phyloP scores from a whole-genome alignment of 2,888 invertebrate genomes.

The Lycophotia porphyrea region DNA sequence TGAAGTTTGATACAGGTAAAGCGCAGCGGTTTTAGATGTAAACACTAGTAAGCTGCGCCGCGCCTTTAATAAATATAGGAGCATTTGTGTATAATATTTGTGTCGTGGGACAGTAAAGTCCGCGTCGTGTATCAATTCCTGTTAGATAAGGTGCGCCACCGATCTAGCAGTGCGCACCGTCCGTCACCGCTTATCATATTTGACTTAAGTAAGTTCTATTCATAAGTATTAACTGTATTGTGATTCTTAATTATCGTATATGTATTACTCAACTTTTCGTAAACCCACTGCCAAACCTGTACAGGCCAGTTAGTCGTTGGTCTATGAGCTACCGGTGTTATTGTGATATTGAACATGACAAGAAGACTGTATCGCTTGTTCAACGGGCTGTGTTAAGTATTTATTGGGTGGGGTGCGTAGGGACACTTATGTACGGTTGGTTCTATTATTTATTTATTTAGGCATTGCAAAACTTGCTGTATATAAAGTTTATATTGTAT shows the following conservation, averaged over 20 bases:
- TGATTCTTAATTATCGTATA: slow-evolving; percentile 86
- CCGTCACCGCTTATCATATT: slow-evolving; percentile 81
- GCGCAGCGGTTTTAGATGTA: slow-evolving; percentile 40
- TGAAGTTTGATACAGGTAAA: slow-evolving; percentile 41
- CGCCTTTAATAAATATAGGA: slow-evolving; percentile 43
- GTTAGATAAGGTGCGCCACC: slow-evolving; percentile 29
- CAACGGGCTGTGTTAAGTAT: slow-evolving; percentile 77
- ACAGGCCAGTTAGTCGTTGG: slow-evolving; percentile 77
- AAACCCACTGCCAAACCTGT: slow-evolving; percentile 83
- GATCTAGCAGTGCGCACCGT: slow-evolving; percentile 75
- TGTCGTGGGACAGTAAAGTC: slow-evolving; percentile 37
- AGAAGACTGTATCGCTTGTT: slow-evolving; percentile 76
- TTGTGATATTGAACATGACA: slow-evolving; percentile 81
- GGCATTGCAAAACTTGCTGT: slow-evolving; percentile 53
- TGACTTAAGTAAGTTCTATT: slow-evolving; percentile 83
- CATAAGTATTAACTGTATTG: slow-evolving; percentile 89
- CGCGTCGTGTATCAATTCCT: slow-evolving; percentile 24
- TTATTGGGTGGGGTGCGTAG: slow-evolving; percentile 66
- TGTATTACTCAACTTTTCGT: slow-evolving; percentile 81
- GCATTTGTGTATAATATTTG: slow-evolving; percentile 46
- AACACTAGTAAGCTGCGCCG: slow-evolving; percentile 39
- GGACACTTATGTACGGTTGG: slow-evolving; percentile 64
- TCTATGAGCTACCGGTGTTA: slow-evolving; percentile 68
- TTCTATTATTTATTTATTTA: slow-evolving; percentile 68
- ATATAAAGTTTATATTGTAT: slow-evolving; percentile 47